These are phyloP conservation scores for Peromyscus attwateri DNA, from an alignment of 2,797 vertebrate species.

Conservation along the genomic window DNA sequence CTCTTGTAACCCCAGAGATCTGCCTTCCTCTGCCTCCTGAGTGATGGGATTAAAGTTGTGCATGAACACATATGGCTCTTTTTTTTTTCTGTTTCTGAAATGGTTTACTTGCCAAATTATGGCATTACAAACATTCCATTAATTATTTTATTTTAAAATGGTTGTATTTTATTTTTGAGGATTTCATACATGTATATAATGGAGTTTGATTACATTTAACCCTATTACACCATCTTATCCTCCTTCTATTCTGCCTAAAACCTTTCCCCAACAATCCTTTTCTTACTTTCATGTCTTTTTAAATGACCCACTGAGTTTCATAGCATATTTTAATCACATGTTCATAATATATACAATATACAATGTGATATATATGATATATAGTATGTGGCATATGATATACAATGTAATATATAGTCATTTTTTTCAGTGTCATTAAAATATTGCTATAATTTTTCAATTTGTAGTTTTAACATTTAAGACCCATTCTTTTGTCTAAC, in stretches of 20 bases:
- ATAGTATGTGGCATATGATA: neutral
- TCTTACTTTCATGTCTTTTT: neutral
- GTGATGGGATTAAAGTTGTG: neutral
- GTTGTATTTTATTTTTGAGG: neutral
- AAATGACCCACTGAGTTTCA: neutral
- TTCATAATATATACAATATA: neutral
- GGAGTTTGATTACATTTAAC: neutral
- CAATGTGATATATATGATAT: too few species aligned
- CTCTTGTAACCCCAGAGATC: neutral
- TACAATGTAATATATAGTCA: neutral
- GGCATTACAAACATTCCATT: neutral
- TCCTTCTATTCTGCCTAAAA: neutral
- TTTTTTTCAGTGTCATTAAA: neutral
- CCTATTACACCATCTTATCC: neutral
- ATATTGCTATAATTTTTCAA: neutral
- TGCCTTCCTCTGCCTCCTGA: neutral
- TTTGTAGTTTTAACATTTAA: neutral
- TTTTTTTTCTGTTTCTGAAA: neutral
- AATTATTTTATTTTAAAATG: neutral
- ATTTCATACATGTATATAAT: neutral
- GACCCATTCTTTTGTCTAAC: neutral
- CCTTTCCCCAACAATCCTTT: neutral
- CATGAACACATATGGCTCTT: too few species aligned
- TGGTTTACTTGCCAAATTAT: neutral
- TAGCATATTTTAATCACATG: neutral